phyloP scores from a whole-genome alignment of 2,888 invertebrate genomes.

The Homarus gammarus region DNA sequence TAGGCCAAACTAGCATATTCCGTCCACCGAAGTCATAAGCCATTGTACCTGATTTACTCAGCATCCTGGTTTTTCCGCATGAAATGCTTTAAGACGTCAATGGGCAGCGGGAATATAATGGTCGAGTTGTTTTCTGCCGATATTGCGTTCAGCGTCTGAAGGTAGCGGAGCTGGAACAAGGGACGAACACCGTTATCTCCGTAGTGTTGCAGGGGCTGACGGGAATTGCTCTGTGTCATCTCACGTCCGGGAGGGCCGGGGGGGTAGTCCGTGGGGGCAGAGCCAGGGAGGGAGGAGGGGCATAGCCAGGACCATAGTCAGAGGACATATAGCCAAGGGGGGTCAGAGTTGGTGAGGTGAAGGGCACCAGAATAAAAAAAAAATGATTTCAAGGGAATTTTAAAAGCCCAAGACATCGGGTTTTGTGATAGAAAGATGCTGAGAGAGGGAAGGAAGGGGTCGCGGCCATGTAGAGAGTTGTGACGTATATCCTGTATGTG shows the following conservation, averaged over 20 bases:
- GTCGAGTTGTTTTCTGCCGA: constrained; percentile 76
- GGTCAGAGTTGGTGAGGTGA: neutral
- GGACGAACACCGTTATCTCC: constrained; percentile 63
- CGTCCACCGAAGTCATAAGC: constrained; percentile 72
- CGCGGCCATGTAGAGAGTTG: no score
- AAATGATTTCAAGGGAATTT: no score
- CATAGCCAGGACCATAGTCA: neutral
- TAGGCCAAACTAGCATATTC: constrained; percentile 61
- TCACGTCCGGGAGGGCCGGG: constrained; percentile 35
- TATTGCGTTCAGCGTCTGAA: constrained; percentile 75
- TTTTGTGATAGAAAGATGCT: neutral
- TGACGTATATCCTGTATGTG: no score
- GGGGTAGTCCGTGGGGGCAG: constrained; percentile 6
- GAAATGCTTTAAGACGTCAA: constrained; percentile 72
- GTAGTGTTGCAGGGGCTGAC: constrained; percentile 27
- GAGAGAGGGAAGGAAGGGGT: neutral
- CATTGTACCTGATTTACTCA: constrained; percentile 70
- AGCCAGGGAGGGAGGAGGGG: neutral
- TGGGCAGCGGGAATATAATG: constrained; percentile 76
- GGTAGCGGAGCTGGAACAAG: constrained; percentile 72
- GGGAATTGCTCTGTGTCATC: constrained; percentile 18
- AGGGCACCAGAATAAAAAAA: neutral
- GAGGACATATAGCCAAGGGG: neutral
- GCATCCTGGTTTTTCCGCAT: constrained; percentile 63
- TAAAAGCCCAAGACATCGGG: neutral